Conservation (phyloP, 2,113 vertebrate genomes). For the Rhinogobius similis region DNA sequence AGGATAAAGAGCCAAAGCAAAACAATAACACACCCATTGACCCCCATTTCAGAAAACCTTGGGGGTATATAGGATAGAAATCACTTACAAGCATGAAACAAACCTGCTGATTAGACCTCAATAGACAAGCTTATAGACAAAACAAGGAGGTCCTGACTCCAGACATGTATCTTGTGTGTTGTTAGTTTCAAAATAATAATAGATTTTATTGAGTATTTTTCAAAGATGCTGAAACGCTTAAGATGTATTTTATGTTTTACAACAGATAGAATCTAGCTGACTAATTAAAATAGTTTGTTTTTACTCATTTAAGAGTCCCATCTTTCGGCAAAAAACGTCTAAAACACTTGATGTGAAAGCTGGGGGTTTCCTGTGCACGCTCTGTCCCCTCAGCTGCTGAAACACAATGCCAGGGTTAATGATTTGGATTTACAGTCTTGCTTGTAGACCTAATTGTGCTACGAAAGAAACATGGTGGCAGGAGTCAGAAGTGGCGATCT, state of each 20-base stretch:
- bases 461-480: slow-evolving; percentile 53
- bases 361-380: slow-evolving; percentile 17
- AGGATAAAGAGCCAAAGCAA: slow-evolving; percentile 70
- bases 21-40: slow-evolving; percentile 76
- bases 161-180: not conserved
- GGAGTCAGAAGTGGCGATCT: slow-evolving; percentile 54
- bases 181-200: not conserved
- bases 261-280: slow-evolving; percentile 32
- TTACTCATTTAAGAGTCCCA: slow-evolving; percentile 7
- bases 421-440: slow-evolving; percentile 60
- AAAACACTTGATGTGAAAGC: slow-evolving; percentile 13
- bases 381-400: slow-evolving; percentile 13
- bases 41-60: slow-evolving; percentile 71
- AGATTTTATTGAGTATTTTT: not conserved
- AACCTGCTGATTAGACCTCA: slow-evolving; percentile 61
- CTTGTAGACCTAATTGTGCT: slow-evolving; percentile 64
- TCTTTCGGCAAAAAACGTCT: slow-evolving; percentile 31
- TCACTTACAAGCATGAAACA: slow-evolving; percentile 62
- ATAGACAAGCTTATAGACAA: slow-evolving; percentile 50
- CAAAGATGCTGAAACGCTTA: not conserved
- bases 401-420: slow-evolving; percentile 59
- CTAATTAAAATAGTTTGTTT: slow-evolving; percentile 27
- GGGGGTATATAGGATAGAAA: slow-evolving; percentile 56
- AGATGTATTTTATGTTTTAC: no score
- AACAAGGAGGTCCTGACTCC: slow-evolving; percentile 31